A percentile compares a stretch with the other conserved stretches of the same genome.
These are phyloP conservation scores for Gallinago undulata DNA, from an alignment of 2,113 vertebrate species.

Conservation along the genomic window DNA sequence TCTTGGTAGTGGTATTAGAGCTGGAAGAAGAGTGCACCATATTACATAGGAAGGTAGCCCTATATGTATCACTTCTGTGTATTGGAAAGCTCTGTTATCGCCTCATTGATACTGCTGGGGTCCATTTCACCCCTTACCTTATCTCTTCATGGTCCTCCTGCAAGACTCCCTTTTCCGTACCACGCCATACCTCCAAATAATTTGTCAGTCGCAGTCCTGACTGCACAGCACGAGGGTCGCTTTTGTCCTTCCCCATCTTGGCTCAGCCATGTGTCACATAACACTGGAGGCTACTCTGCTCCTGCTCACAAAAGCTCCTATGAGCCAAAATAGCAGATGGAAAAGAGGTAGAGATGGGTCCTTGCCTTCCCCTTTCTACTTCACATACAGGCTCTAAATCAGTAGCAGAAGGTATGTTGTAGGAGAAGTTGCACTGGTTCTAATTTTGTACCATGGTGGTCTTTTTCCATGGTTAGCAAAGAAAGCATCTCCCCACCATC, in stretches of 20 bases:
- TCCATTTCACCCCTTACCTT: not conserved
- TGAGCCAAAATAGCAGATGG: not conserved
- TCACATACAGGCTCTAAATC: not conserved
- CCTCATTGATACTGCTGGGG: not conserved
- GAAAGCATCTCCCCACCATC: not conserved
- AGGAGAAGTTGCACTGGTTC: slow-evolving; percentile 2
- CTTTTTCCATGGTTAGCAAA: slow-evolving; percentile 35
- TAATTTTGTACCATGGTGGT: not conserved
- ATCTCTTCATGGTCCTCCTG: not conserved
- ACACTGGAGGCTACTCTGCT: not conserved
- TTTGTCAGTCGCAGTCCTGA: not conserved
- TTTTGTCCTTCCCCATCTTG: not conserved
- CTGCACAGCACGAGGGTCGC: not conserved
- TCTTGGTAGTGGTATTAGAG: not conserved
- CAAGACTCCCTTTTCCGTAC: not conserved
- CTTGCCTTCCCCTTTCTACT: not conserved
- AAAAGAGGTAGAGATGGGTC: not conserved
- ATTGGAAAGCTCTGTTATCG: not conserved
- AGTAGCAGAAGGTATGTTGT: not conserved
- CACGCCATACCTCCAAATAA: not conserved
- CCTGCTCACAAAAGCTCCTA: not conserved
- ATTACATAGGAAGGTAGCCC: not conserved
- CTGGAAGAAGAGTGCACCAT: not conserved
- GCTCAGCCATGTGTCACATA: not conserved
- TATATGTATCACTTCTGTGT: not conserved